phyloP scores from a whole-genome alignment of 2,888 invertebrate species.

The Lochmaea crataegi region DNA sequence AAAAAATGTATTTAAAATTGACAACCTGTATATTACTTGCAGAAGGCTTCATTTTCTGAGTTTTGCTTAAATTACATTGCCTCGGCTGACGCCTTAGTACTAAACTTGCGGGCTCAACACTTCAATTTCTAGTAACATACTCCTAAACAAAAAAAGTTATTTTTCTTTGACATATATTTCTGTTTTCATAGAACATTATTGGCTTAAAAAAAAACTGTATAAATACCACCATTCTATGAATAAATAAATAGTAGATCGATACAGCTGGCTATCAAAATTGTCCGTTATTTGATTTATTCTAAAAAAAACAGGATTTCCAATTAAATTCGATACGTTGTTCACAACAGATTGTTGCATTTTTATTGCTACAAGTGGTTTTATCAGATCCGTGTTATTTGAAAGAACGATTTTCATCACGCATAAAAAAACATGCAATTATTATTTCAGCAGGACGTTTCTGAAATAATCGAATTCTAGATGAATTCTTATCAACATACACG shows the following conservation, averaged over 20 bases:
- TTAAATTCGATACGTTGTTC: not conserved
- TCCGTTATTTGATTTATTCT: not conserved
- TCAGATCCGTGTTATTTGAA: not conserved
- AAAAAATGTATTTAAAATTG: too few relatives aligned
- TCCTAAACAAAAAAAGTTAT: too few relatives aligned
- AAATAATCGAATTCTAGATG: too few relatives aligned
- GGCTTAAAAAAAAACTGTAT: not conserved
- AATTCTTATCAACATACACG: too few relatives aligned
- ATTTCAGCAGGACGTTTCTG: not conserved
- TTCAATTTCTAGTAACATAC: too few relatives aligned
- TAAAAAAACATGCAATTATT: not conserved
- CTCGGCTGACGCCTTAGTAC: too few relatives aligned
- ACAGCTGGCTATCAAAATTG: not conserved
- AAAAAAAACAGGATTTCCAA: not conserved
- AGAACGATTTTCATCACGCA: not conserved
- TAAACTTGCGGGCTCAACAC: too few relatives aligned
- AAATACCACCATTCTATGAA: conserved; percentile 1
- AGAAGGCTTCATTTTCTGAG: too few relatives aligned
- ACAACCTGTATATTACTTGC: too few relatives aligned
- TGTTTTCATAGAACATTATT: too few relatives aligned
- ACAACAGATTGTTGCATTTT: not conserved
- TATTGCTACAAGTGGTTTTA: not conserved
- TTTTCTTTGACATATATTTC: too few relatives aligned
- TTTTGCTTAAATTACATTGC: too few relatives aligned
- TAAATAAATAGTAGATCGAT: conserved; percentile 1